These are phyloP conservation scores for Sinella curviseta DNA, from an alignment of 1,140 invertebrate species.

Conservation along the genomic window DNA sequence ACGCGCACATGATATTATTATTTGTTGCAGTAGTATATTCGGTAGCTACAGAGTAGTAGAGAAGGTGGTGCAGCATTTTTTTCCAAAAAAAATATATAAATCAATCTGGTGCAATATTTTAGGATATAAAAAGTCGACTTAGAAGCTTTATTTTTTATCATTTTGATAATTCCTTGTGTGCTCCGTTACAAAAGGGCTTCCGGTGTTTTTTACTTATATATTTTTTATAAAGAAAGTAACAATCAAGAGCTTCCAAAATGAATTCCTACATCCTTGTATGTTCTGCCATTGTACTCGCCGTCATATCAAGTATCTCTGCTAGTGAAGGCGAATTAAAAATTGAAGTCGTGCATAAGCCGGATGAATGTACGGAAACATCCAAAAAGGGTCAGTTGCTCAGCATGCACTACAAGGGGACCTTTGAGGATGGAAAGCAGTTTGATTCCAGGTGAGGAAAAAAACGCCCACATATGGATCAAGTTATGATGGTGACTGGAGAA, in stretches of 20 bases:
- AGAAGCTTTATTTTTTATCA: no score
- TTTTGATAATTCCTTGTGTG: no score
- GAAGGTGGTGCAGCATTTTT: no score
- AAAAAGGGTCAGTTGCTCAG: constrained; percentile 84
- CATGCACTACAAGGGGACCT: constrained; percentile 90
- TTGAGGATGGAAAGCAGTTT: constrained; percentile 85
- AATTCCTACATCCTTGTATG: not conserved
- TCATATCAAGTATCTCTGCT: constrained; percentile 46
- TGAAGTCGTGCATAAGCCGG: constrained; percentile 74
- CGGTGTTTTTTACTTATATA: not conserved
- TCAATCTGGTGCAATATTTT: not conserved
- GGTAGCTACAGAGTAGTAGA: no score
- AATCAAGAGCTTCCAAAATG: constrained; percentile 12
- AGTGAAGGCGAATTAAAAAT: constrained; percentile 70
- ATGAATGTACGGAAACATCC: constrained; percentile 76
- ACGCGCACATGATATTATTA: not conserved
- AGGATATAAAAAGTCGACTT: no score
- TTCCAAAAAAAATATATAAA: no score
- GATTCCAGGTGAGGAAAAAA: constrained; percentile 77
- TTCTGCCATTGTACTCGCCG: not conserved
- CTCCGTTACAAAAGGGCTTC: not conserved
- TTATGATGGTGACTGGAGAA: not conserved
- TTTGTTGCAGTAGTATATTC: no score
- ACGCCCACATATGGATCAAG: not conserved
- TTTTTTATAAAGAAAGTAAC: not conserved